phyloP scores from a whole-genome alignment of 2,888 invertebrate genomes.

The Hartigia nigra region DNA sequence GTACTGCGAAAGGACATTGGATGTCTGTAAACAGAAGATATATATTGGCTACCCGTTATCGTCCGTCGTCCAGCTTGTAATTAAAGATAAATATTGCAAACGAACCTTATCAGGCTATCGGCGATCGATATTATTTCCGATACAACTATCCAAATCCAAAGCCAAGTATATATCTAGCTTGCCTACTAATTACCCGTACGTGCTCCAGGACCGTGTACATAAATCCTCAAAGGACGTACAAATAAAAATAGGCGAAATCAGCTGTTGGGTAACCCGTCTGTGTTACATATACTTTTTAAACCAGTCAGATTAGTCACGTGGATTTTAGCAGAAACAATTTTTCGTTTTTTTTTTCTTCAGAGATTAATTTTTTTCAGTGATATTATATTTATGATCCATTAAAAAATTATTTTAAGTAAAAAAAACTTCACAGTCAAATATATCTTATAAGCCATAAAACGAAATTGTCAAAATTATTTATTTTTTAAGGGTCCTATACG shows the following conservation, averaged over 20 bases:
- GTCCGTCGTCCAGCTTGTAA: slow-evolving; percentile 5
- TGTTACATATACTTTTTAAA: background rate
- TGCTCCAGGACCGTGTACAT: background rate
- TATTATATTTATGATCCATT: too few species aligned
- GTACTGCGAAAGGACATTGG: background rate
- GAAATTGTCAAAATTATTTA: background rate
- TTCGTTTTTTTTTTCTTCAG: too few species aligned
- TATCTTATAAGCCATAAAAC: background rate
- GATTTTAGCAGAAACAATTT: background rate
- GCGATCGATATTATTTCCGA: background rate
- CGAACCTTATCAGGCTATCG: background rate
- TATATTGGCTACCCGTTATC: background rate
- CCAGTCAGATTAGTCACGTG: background rate
- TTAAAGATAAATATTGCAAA: slow-evolving; percentile 23
- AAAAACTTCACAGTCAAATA: background rate
- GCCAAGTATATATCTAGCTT: background rate
- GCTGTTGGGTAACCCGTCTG: background rate
- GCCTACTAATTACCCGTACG: background rate
- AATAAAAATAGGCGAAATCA: background rate
- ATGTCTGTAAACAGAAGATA: background rate
- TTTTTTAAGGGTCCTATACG: background rate
- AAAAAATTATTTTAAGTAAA: too few species aligned
- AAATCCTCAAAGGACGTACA: background rate
- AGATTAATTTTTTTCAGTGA: too few species aligned
- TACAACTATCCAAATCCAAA: background rate